phyloP scores from a whole-genome alignment of 2,113 vertebrate species.

The Tapirus terrestris region DNA sequence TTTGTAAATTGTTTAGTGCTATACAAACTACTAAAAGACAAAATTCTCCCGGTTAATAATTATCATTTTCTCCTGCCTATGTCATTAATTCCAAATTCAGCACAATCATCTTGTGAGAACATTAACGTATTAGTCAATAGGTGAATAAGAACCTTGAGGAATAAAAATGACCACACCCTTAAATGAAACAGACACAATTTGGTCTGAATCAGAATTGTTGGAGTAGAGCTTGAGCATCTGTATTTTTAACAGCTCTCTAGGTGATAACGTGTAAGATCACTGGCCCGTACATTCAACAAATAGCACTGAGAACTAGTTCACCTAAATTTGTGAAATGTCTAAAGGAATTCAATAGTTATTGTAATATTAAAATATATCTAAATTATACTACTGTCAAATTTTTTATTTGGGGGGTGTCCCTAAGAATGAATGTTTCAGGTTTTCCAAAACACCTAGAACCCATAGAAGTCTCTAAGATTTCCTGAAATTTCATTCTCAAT shows the following conservation, averaged over 20 bases:
- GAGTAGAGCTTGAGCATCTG: background rate
- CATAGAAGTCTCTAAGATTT: background rate
- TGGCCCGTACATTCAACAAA: background rate
- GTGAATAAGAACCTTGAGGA: background rate
- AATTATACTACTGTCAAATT: background rate
- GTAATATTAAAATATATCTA: background rate
- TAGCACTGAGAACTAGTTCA: background rate
- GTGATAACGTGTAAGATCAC: background rate
- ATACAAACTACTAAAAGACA: background rate
- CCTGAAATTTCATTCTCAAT: background rate
- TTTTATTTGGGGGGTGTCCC: background rate
- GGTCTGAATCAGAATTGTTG: background rate
- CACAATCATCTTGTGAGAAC: background rate
- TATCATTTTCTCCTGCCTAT: background rate
- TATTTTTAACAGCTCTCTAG: background rate
- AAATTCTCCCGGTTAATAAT: background rate
- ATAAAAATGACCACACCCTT: constrained; percentile 10
- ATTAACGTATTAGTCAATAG: constrained; percentile 33
- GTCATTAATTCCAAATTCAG: background rate
- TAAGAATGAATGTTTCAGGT: constrained; percentile 15
- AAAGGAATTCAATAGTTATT: background rate
- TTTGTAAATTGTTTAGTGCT: background rate
- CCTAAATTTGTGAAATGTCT: background rate
- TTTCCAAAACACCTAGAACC: background rate
- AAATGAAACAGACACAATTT: background rate